A percentile compares a stretch with the other conserved stretches of the same genome.
Evolutionary conservation across 2,113 vertebrate species (phyloP).

Genomic region (Oryzias curvinotus): DNA sequence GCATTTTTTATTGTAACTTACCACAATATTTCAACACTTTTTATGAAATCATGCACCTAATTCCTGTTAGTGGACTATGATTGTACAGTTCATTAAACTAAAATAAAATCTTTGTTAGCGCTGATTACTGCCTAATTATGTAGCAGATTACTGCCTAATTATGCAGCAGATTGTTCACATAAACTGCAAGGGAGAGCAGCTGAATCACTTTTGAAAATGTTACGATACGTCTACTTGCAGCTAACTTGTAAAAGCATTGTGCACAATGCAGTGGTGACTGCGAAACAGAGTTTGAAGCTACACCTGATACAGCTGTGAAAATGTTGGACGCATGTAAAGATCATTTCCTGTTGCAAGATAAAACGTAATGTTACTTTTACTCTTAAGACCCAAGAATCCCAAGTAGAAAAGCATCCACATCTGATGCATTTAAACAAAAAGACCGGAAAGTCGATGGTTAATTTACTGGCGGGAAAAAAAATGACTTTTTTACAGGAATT

Average conservation of each 20-base stretch:
- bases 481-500: no score
- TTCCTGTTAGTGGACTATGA: conserved; percentile 1
- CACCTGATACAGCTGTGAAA: not conserved
- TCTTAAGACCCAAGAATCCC: not conserved
- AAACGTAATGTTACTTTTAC: not conserved
- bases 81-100: conserved; percentile 58
- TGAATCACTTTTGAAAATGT: conserved; percentile 56
- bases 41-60: not conserved
- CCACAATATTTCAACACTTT: not conserved
- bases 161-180: conserved; percentile 58
- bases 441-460: no score
- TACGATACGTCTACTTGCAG: conserved; percentile 43
- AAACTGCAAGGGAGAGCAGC: conserved; percentile 47
- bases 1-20: not conserved
- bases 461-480: no score
- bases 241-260: conserved; percentile 42
- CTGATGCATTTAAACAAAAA: no score
- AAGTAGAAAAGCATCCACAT: no score
- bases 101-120: conserved; percentile 57
- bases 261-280: conserved; percentile 21
- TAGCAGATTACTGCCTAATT: conserved; percentile 63
- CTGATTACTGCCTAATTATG: conserved; percentile 58
- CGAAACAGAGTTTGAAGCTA: conserved; percentile 16
- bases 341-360: conserved; percentile 9
- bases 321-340: conserved; percentile 33